These are phyloP conservation scores for Antheraea mylitta DNA, from an alignment of 1,140 invertebrate species.

Conservation along the genomic window DNA sequence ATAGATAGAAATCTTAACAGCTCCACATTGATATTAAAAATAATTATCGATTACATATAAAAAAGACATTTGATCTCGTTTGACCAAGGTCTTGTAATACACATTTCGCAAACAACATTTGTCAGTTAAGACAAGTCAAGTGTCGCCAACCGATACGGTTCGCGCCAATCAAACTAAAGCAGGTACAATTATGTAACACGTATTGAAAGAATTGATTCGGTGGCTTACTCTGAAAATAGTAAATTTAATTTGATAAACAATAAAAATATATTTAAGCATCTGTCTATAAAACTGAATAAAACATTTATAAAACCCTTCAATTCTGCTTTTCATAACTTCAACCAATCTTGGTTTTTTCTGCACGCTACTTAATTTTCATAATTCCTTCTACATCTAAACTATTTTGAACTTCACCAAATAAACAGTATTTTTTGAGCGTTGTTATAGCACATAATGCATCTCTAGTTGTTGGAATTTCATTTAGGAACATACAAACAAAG, in stretches of 20 bases:
- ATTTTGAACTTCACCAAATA: no score
- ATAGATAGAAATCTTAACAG: neutral
- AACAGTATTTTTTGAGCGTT: no score
- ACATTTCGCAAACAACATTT: constrained; percentile 25
- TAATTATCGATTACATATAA: neutral
- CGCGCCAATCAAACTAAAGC: constrained; percentile 18
- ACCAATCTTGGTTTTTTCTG: no score
- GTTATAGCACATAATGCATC: no score
- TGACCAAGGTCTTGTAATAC: constrained; percentile 6
- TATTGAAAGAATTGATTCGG: constrained; percentile 13
- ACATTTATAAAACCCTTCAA: no score
- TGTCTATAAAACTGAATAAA: neutral
- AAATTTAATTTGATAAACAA: constrained; percentile 11
- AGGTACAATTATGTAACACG: constrained; percentile 28
- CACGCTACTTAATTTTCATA: no score
- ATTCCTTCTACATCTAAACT: no score
- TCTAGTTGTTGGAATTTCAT: no score
- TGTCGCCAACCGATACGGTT: constrained; percentile 19
- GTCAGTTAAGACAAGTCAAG: constrained; percentile 18
- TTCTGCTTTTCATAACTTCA: no score
- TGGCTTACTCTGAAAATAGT: constrained; percentile 2
- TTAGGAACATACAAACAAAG: no score
- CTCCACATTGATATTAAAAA: neutral
- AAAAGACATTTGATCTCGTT: neutral
- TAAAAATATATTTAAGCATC: constrained; percentile 13